These are phyloP conservation scores for Apis florea DNA, from an alignment of 1,140 invertebrate species.

Conservation along the genomic window DNA sequence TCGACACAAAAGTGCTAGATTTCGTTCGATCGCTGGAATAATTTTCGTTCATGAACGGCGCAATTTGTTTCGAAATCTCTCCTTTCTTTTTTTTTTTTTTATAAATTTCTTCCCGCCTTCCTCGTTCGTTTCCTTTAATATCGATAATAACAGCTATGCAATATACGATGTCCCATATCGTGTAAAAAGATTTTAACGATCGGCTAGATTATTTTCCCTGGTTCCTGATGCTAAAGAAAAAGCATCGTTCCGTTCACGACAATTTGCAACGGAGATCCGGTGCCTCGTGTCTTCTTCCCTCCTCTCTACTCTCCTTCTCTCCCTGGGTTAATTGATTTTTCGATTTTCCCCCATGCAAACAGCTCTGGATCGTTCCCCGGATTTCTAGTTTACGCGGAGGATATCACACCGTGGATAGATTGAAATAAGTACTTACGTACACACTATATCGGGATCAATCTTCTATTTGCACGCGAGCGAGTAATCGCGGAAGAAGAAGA, in stretches of 20 bases:
- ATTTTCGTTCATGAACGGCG: slow-evolving; percentile 16
- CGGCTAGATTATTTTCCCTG: not conserved
- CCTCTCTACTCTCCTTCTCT: too few species aligned
- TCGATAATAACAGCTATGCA: not conserved
- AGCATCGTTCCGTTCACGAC: not conserved
- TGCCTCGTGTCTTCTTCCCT: not conserved
- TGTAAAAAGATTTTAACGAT: not conserved
- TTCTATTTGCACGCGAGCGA: slow-evolving; percentile 52
- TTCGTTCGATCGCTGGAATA: slow-evolving; percentile 18
- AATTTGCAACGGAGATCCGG: not conserved
- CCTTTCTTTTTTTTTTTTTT: not conserved
- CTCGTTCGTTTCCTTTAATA: not conserved
- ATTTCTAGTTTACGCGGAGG: slow-evolving; percentile 28
- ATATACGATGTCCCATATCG: not conserved
- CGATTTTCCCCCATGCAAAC: not conserved
- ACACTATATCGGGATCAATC: slow-evolving; percentile 48
- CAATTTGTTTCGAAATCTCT: not conserved
- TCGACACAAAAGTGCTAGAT: slow-evolving; percentile 51
- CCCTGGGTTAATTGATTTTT: slow-evolving; percentile 24
- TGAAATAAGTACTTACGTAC: slow-evolving; percentile 62
- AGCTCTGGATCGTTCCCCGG: not conserved
- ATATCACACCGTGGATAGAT: slow-evolving; percentile 48
- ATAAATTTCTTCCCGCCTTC: not conserved
- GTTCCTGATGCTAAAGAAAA: not conserved
- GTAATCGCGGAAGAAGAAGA: slow-evolving; percentile 53